phyloP scores from a whole-genome alignment of 23 tunicate species.

The Ascidia mentula region DNA sequence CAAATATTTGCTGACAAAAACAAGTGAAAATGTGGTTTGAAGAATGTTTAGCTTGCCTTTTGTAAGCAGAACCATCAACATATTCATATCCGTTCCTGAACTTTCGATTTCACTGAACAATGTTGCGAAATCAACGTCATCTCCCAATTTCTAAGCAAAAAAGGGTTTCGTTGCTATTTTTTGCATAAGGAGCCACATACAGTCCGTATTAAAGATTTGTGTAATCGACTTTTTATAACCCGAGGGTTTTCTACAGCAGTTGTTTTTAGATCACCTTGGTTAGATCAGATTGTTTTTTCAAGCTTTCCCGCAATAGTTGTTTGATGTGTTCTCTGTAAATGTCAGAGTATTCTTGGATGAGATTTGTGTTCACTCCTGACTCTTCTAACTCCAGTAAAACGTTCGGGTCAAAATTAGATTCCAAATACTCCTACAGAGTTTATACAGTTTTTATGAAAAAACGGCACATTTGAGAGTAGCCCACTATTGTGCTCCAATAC shows the following conservation, averaged over 20 bases:
- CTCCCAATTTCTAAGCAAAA: constrained; percentile 28
- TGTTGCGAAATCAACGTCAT: constrained; percentile 37
- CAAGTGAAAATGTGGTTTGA: not conserved
- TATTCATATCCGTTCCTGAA: constrained; percentile 65
- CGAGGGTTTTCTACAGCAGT: too few species aligned
- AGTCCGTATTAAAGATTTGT: not conserved
- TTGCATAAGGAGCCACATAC: not conserved
- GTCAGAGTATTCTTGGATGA: constrained; percentile 53
- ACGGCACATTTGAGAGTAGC: too few species aligned
- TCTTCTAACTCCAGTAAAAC: constrained; percentile 49
- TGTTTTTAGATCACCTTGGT: constrained; percentile 24
- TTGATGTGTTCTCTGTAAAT: constrained; percentile 45
- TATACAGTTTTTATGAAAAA: not conserved
- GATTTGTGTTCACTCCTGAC: constrained; percentile 44
- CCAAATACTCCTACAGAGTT: constrained; percentile 71
- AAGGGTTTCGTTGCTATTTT: not conserved
- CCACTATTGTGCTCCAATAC: too few species aligned
- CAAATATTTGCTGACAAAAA: not conserved
- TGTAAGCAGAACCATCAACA: constrained; percentile 34
- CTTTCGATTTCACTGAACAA: constrained; percentile 39
- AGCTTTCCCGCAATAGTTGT: constrained; percentile 37
- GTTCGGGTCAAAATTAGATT: constrained; percentile 59
- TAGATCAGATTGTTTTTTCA: constrained; percentile 40
- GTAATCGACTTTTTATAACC: too few species aligned
- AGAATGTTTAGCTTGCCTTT: constrained; percentile 20